phyloP scores from a whole-genome alignment of 2,888 invertebrate genomes.

The Ectemnius continuus region DNA sequence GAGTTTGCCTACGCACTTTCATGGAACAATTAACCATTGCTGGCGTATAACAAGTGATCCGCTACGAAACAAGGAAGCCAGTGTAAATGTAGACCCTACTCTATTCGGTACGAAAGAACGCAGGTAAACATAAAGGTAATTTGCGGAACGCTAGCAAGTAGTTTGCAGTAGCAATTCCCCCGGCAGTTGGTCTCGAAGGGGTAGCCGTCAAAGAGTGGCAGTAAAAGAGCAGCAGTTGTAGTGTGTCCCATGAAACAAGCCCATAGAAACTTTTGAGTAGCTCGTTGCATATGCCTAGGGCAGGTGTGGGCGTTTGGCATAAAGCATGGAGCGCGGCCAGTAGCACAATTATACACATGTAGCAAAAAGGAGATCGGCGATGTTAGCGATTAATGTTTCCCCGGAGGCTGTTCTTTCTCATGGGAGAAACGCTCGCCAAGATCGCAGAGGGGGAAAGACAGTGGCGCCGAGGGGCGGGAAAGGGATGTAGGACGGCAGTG shows the following conservation, averaged over 20 bases:
- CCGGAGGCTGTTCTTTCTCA: background rate
- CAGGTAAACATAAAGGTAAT: background rate
- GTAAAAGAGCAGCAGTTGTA: slow-evolving; percentile 4
- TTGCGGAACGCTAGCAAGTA: background rate
- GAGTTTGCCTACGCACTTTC: too few species aligned
- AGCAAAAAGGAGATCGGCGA: background rate
- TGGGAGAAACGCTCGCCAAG: slow-evolving; percentile 3
- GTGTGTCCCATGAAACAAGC: background rate
- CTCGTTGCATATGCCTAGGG: background rate
- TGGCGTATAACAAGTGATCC: too few species aligned
- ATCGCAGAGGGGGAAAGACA: background rate
- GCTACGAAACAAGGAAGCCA: background rate
- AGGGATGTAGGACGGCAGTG: too few species aligned
- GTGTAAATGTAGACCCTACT: background rate
- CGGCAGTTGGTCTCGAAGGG: background rate
- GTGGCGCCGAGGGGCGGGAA: background rate
- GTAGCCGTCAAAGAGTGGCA: background rate
- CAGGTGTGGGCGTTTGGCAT: too few species aligned
- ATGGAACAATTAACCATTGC: background rate
- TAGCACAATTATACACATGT: background rate
- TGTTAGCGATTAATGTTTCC: background rate
- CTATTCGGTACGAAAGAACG: background rate
- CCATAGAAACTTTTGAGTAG: slow-evolving; percentile 1
- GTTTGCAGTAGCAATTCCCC: background rate
- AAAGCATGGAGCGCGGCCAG: background rate